These are phyloP conservation scores for Scophthalmus maximus DNA, from an alignment of 2,113 vertebrate genomes.

Conservation along the genomic window DNA sequence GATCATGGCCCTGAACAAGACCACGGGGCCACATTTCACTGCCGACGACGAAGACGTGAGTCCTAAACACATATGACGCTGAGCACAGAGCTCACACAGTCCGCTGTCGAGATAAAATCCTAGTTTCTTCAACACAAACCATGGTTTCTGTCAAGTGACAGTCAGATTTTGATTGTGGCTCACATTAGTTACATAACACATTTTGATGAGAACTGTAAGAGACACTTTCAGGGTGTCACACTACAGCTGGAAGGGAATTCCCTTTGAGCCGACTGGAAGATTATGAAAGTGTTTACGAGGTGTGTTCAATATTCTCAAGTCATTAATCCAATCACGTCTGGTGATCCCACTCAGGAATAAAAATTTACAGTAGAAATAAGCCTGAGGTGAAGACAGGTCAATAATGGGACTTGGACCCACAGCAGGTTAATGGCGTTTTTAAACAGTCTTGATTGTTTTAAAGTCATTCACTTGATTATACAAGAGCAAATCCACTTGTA, in stretches of 20 bases:
- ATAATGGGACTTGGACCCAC: not conserved
- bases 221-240: not conserved
- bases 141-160: no score
- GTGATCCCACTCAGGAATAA: conserved; percentile 13
- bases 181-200: no score
- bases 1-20: conserved; percentile 86
- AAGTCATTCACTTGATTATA: no score
- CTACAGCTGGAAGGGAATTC: not conserved
- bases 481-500: no score
- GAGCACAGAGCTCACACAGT: not conserved
- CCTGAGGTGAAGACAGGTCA: conserved; percentile 1
- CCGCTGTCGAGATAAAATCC: no score
- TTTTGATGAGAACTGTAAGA: not conserved
- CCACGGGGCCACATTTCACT: conserved; percentile 80
- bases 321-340: conserved; percentile 26
- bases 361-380: conserved; percentile 18
- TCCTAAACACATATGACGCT: conserved; percentile 6
- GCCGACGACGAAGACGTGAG: conserved; percentile 84
- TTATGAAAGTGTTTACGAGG: no score
- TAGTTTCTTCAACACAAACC: no score
- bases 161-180: no score
- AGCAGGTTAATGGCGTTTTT: not conserved
- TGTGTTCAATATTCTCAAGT: not conserved
- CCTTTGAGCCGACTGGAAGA: not conserved
- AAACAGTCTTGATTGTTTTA: no score